These are phyloP conservation scores for Ptychodera flava DNA, from an alignment of 35 echinoderm and acorn worm genomes.

Conservation along the genomic window DNA sequence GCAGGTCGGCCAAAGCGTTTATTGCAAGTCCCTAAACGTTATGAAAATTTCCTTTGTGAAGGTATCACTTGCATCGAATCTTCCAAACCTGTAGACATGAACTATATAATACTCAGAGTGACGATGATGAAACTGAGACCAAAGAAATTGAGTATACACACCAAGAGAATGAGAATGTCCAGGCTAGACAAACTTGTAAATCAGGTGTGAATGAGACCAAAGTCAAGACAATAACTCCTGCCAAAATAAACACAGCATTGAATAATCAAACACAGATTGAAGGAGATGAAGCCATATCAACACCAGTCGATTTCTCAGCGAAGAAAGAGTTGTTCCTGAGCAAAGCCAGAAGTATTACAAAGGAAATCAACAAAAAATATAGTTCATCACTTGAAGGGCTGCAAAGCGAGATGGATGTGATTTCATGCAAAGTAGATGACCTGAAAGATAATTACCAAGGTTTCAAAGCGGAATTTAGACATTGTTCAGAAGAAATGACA, in stretches of 20 bases:
- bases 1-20: not conserved
- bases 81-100: too few species aligned
- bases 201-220: too few species aligned
- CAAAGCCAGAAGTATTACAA: not conserved
- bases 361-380: not conserved
- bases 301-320: not conserved
- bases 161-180: too few species aligned
- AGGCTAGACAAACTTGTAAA: too few species aligned
- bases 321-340: not conserved
- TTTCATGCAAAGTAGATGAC: not conserved
- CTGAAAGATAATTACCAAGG: not conserved
- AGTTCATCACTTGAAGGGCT: not conserved
- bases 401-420: not conserved
- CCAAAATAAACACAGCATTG: too few species aligned
- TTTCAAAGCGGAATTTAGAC: not conserved
- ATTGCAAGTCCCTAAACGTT: not conserved
- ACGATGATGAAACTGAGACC: too few species aligned
- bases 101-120: too few species aligned
- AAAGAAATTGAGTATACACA: too few species aligned
- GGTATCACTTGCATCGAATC: too few species aligned
- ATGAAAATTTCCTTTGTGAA: not conserved
- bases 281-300: not conserved
- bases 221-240: too few species aligned
- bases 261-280: not conserved
- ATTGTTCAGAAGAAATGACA: not conserved